Conservation (phyloP, 2,113 vertebrate species). For the Ciconia maguari region DNA sequence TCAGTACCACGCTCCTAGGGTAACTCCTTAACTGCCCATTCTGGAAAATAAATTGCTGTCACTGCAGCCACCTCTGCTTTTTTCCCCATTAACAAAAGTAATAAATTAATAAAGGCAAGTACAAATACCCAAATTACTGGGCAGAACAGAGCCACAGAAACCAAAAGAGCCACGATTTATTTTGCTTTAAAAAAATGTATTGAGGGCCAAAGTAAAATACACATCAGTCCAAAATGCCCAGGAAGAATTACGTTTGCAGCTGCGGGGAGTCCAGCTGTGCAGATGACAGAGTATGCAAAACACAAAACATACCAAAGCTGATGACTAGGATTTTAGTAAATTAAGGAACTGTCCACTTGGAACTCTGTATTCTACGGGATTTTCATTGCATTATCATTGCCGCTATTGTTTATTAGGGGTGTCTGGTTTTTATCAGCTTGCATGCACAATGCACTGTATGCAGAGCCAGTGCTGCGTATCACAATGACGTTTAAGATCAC, state of each 20-base stretch:
- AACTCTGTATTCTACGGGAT: not conserved
- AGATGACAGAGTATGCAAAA: not conserved
- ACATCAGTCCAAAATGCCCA: not conserved
- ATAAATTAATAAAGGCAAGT: not conserved
- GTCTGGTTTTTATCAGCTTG: not conserved
- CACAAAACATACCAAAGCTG: not conserved
- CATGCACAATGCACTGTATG: not conserved
- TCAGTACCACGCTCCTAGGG: not conserved
- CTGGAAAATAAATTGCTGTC: not conserved
- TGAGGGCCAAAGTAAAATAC: not conserved
- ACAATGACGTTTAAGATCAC: not conserved
- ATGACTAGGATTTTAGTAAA: not conserved
- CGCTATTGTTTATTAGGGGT: not conserved
- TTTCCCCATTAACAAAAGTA: not conserved
- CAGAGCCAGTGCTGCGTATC: not conserved
- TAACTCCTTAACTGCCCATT: not conserved
- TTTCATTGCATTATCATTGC: not conserved
- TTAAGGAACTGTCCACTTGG: not conserved
- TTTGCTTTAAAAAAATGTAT: not conserved
- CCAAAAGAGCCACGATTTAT: not conserved
- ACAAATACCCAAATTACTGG: not conserved
- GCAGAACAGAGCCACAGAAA: not conserved
- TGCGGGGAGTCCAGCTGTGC: too few species aligned
- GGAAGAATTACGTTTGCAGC: not conserved
- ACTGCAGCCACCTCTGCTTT: not conserved